These are phyloP conservation scores for Dendropsophus ebraccatus DNA, from an alignment of 2,113 vertebrate genomes.

Conservation along the genomic window DNA sequence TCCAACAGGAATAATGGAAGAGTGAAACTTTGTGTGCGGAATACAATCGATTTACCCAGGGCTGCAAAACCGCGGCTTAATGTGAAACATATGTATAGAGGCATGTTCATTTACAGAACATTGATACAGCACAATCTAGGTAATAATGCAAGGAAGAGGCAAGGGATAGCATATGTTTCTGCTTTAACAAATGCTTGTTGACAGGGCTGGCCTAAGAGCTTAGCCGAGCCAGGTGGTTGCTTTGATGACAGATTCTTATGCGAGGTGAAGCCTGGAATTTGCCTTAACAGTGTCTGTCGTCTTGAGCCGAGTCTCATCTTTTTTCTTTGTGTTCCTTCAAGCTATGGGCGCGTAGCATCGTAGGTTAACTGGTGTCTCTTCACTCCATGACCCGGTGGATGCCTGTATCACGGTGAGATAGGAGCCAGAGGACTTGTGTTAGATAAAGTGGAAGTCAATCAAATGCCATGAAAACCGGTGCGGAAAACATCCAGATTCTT, in stretches of 20 bases:
- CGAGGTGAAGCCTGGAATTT: constrained; percentile 43
- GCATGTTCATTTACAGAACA: constrained; percentile 55
- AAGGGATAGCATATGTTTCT: constrained; percentile 32
- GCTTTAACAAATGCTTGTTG: constrained; percentile 51
- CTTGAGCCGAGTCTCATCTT: neutral
- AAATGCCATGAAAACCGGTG: neutral
- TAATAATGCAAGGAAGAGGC: constrained; percentile 44
- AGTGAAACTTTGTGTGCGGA: constrained; percentile 28
- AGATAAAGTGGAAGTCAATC: neutral
- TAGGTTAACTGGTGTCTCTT: constrained; percentile 17
- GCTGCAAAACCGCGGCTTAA: constrained; percentile 48
- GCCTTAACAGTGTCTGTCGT: constrained; percentile 45
- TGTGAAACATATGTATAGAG: constrained; percentile 54
- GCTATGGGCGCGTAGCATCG: neutral
- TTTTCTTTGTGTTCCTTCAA: constrained; percentile 3
- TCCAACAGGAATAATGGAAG: constrained; percentile 26
- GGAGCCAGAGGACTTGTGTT: neutral
- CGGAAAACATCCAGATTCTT: neutral
- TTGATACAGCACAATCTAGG: constrained; percentile 41
- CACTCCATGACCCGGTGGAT: neutral
- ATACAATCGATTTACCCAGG: constrained; percentile 29
- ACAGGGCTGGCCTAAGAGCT: constrained; percentile 46
- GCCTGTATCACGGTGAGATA: neutral
- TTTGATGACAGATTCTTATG: constrained; percentile 39
- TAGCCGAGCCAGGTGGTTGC: constrained; percentile 37